Evolutionary conservation across 2,888 invertebrate species (phyloP), one percentile per base, ranked within the genome.

Genomic region (Ochropleura plecta): DNA sequence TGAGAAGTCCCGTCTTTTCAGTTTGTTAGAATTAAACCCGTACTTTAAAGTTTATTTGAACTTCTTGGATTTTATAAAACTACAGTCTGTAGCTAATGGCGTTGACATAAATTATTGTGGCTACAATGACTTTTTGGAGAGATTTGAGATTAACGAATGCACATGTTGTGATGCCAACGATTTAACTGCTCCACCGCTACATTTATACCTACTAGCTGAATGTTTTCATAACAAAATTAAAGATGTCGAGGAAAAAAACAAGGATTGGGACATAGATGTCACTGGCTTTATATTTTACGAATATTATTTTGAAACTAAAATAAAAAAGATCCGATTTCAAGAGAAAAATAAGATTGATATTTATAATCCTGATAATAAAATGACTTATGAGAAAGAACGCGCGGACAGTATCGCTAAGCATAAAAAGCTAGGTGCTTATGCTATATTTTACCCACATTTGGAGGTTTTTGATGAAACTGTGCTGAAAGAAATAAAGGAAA

Each of bases 311-410:
- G 76, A 76, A 59, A 77, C 66, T 5, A 83, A 83, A 80, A 20
- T 85, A 3, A 76, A 63, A n/a, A 83, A 62, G 42, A 78, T 85
- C 40, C 68, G 82, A 9, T 81, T 81, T 49, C 51, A 79, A 72
- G 82, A 82, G 44, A 85, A 85, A 65, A 70, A 79, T 46, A 69
- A 78, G 51, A 76, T 77, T 66, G 69, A 79, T n/a, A 51, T 84
- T 0, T 77, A 69, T 51, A 82, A 78, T 40, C 74, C 84, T 0
- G 70, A 75, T 48, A 70, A 82, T 40, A 60, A 73, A 51, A 42
- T 70, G 12, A 67, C 57, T 53, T 82, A 67, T 66, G 74, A 82
- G 20, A 79, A 66, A 48, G 75, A 81, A 53, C 59, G 68, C 2
- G 68, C 53, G n/a, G 68, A 64, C 8, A 78, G 70, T 74, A 42